Evolutionary conservation across 2,888 invertebrate species (phyloP), one percentile per base, ranked within the genome.

Genomic region (Capitulum mitella): DNA sequence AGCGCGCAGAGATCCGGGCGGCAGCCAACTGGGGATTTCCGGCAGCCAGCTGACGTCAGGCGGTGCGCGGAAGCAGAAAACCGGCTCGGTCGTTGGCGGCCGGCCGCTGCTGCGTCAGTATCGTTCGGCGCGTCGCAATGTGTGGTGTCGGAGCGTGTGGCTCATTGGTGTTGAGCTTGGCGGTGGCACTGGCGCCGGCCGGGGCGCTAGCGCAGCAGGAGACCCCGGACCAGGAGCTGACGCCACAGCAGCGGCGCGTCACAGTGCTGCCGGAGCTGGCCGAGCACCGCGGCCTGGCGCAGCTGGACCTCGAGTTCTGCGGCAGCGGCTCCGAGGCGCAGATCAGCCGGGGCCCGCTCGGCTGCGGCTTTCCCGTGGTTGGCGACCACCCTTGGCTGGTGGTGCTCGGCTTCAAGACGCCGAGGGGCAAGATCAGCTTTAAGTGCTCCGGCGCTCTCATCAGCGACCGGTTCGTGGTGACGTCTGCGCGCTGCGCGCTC

Each of bases 381-480:
- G 75, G 75, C 43, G 75, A 75, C 29, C 75, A 75, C 75, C 75
- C 75, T 43, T 75, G 75, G 75, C 29, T 75, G 29, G 75, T 75
- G 46, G 46, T 46, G 10, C 75, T 75, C 43, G 75, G 75, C 29
- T 46, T 46, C 29, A 10, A 46, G 12, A 26, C 5, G 8, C 46
- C 32, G 6, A n/a, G 14, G 3, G 75, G 29, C n/a, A 1, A 5
- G 0, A 0, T n/a, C 29, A 22, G 0, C 6, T 8, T 22, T 22
- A 14, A 10, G 12, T 75, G 75, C 75, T 40, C 75, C 3, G 75
- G 75, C 22, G 75, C 29, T 12, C 75, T 75, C 14, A 12, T 75
- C 46, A 46, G 29, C 29, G 43, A 43, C 46, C 75, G 29, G 43
- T 29, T 29, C 29, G 75, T 75, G 46, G 29, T 75, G 14, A 75